Evolutionary conservation across 1,140 invertebrate species (phyloP), one percentile per base, ranked within the genome.

Genomic region (Andricus grossulariae): DNA sequence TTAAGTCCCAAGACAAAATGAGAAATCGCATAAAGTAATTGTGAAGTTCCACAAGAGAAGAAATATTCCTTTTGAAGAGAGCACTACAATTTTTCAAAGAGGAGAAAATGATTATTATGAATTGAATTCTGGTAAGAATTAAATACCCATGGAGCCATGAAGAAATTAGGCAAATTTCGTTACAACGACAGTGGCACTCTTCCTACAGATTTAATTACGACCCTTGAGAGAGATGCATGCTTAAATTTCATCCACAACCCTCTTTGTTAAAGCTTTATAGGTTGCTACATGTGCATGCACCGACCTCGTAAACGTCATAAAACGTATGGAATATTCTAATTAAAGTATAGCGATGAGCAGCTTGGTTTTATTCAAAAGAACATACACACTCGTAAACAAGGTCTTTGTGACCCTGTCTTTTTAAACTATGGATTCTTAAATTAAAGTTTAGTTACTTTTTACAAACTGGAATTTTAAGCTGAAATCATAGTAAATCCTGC

Each of bases 331-430:
- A n/a, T 12, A 66, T 66, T 66, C 60, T 66, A 66, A 66, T 66
- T 66, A 66, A 66, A 66, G 60, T 39, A 32, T 32, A 39, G 32
- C 32, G 60, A 66, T 39, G 60, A 32, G 15, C 60, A 39, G 25
- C 25, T 66, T 39, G 25, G n/a, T 32, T 66, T 66, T 66, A 32
- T 15, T 16, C 25, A 66, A 39, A 39, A 39, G 25, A 32, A 66
- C 12, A 39, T 55, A 54, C 19, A 77, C 70, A 71, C 66, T 70
- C 76, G 39, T 60, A 52, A 54, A 60, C 70, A 45, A 72, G 25
- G 7, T 12, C 50, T 50, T 73, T 78, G 72, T 72, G 66, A 50
- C 57, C 71, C 66, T 76, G 71, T 50, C 18, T 76, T 45, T 45
- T 45, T 0, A 11, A 7, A 45, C 39, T 45, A 5, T 45, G 39